These are phyloP conservation scores for Myoxocephalus aenaeus DNA, from an alignment of 2,797 vertebrate genomes.

Conservation along the genomic window DNA sequence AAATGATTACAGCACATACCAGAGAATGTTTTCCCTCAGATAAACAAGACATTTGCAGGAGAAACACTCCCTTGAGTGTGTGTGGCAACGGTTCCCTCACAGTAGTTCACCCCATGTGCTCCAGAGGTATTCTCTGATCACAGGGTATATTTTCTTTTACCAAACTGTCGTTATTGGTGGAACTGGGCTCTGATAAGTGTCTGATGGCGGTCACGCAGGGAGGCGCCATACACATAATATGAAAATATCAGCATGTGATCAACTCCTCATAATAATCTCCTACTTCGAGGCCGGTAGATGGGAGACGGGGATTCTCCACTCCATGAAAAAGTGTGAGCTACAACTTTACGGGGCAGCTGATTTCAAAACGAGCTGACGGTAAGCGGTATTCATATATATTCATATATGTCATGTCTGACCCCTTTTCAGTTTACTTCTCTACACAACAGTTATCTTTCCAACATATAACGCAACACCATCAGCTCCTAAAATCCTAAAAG, in stretches of 20 bases:
- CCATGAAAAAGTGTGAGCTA: too few relatives aligned
- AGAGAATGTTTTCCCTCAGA: constrained; percentile 1
- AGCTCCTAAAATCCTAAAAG: neutral
- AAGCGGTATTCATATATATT: too few relatives aligned
- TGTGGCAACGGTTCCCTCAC: constrained; percentile 40
- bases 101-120: constrained; percentile 42
- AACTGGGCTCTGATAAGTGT: neutral
- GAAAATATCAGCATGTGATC: neutral
- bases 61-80: constrained; percentile 58
- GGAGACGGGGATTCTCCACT: too few relatives aligned
- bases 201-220: neutral
- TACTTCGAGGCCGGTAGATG: too few relatives aligned
- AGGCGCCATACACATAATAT: neutral
- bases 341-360: too few relatives aligned
- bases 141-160: too few relatives aligned
- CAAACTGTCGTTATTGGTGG: constrained; percentile 3
- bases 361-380: too few relatives aligned
- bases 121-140: constrained; percentile 25
- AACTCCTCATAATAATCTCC: neutral
- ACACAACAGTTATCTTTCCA: neutral
- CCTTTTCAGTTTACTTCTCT: too few relatives aligned
- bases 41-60: constrained; percentile 15
- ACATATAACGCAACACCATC: neutral
- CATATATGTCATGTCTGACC: too few relatives aligned
- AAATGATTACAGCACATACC: constrained; percentile 3